Evolutionary conservation across 1,140 invertebrate species (phyloP).

Genomic region (Galleria mellonella): DNA sequence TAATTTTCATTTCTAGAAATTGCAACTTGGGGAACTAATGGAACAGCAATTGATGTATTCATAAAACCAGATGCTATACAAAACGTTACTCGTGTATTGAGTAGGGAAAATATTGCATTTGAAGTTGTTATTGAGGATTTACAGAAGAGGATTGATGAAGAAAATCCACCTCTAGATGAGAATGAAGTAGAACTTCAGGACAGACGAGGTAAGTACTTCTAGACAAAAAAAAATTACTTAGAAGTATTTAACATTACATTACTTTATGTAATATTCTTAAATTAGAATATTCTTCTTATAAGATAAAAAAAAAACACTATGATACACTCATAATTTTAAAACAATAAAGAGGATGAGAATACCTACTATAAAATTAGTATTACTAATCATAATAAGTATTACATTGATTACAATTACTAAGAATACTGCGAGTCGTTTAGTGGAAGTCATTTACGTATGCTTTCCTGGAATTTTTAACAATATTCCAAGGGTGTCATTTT

Average conservation of each 20-base stretch:
- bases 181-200: conserved; percentile 80
- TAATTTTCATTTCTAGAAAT: conserved; percentile 72
- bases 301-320: no score
- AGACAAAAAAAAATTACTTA: no score
- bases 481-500: conserved; percentile 59
- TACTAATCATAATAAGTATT: no score
- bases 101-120: conserved; percentile 76
- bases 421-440: no score
- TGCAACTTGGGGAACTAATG: conserved; percentile 81
- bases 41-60: conserved; percentile 79
- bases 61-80: conserved; percentile 75
- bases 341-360: no score
- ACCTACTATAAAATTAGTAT: no score
- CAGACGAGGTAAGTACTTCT: conserved; percentile 78
- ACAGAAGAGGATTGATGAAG: conserved; percentile 84
- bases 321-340: no score
- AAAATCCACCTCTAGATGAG: conserved; percentile 81
- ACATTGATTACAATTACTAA: no score
- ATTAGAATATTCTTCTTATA: no score
- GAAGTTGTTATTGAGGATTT: conserved; percentile 83
- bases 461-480: conserved; percentile 29
- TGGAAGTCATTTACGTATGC: neutral
- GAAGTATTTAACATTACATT: no score
- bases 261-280: no score
- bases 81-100: conserved; percentile 73